These are phyloP conservation scores for Scrobipalpa costella DNA, from an alignment of 2,888 invertebrate genomes.

Conservation along the genomic window DNA sequence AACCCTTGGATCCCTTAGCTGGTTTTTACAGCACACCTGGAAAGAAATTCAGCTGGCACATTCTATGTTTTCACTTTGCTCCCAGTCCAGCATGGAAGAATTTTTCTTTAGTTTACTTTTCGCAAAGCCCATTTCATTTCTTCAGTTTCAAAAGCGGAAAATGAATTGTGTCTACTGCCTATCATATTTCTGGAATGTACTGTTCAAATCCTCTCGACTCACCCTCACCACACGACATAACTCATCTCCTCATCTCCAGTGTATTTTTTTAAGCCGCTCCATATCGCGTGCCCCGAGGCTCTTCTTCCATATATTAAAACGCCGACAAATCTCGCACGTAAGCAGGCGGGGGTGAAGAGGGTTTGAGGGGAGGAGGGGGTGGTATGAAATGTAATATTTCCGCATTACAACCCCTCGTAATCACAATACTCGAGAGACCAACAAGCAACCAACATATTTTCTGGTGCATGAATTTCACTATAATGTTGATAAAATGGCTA, in stretches of 20 bases:
- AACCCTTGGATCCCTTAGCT: too few species aligned
- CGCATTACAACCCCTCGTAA: constrained; percentile 49
- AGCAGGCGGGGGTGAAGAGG: neutral
- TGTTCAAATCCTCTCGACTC: constrained; percentile 6
- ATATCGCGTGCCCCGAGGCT: constrained; percentile 13
- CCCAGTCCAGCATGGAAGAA: too few species aligned
- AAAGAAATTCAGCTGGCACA: too few species aligned
- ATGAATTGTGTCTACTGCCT: neutral
- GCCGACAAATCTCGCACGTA: constrained; percentile 17
- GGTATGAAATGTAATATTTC: constrained; percentile 41
- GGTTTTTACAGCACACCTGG: too few species aligned
- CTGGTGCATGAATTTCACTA: constrained; percentile 26
- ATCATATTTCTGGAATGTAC: too few species aligned
- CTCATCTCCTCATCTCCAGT: constrained; percentile 16
- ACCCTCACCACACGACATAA: constrained; percentile 12
- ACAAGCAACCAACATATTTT: constrained; percentile 27
- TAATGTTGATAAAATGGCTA: constrained; percentile 12
- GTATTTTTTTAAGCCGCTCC: constrained; percentile 20
- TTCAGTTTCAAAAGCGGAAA: too few species aligned
- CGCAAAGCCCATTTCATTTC: too few species aligned
- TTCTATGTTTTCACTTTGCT: too few species aligned
- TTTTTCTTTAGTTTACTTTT: too few species aligned
- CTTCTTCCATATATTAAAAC: constrained; percentile 20
- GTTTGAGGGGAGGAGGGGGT: neutral
- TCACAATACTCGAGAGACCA: constrained; percentile 43